Conservation (phyloP, 2,888 invertebrate species). For the Acheta domesticus region DNA sequence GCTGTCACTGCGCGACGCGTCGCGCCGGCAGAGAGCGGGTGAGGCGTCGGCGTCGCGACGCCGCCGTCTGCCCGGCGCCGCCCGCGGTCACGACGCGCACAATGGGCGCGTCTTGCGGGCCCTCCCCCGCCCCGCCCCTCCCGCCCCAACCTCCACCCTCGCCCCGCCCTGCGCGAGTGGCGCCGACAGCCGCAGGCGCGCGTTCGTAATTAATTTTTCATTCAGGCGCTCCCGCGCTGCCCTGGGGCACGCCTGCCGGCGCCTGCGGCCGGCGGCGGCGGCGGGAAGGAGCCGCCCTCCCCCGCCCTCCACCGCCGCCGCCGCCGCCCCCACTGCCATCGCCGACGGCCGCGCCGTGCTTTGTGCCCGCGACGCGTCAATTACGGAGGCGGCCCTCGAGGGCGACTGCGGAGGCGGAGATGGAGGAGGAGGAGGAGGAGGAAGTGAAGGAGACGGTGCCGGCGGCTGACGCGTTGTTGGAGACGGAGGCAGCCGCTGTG, state of each 20-base stretch:
- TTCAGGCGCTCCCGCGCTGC: not conserved
- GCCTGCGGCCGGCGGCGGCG: too few relatives aligned
- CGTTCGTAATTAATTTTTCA: slow-evolving; percentile 18
- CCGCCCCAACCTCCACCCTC: not conserved
- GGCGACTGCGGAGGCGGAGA: not conserved
- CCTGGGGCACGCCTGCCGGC: too few relatives aligned
- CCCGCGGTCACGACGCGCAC: not conserved
- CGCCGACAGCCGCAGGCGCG: not conserved
- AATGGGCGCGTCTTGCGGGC: not conserved
- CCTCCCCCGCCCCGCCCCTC: not conserved
- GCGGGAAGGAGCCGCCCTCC: too few relatives aligned
- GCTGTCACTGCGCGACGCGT: too few relatives aligned
- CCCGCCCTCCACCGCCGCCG: too few relatives aligned
- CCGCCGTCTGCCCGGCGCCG: not conserved
- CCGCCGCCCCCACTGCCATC: too few relatives aligned
- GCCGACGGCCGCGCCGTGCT: not conserved
- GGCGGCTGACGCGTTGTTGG: too few relatives aligned
- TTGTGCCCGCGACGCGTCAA: not conserved
- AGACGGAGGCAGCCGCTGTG: too few relatives aligned
- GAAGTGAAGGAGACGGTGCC: too few relatives aligned
- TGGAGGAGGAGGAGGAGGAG: too few relatives aligned
- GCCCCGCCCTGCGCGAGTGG: not conserved
- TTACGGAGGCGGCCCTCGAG: not conserved
- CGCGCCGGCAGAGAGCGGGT: not conserved
- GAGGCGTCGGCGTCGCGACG: not conserved